Conservation (phyloP, 2,113 vertebrate genomes). For the Phylloscopus trochilus region DNA sequence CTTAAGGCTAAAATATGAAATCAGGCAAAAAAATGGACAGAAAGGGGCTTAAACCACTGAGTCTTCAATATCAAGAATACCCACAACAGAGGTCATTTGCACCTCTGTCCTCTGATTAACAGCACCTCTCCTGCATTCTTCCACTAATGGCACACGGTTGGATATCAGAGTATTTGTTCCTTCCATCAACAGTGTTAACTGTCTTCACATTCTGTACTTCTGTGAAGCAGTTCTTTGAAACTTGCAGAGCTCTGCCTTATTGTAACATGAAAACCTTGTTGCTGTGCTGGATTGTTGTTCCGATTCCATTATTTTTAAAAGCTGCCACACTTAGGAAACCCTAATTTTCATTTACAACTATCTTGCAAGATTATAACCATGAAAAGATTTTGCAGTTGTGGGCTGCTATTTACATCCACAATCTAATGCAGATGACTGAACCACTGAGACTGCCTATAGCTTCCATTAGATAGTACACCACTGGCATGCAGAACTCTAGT, state of each 20-base stretch:
- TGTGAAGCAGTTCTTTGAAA: constrained; percentile 15
- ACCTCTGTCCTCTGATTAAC: constrained; percentile 25
- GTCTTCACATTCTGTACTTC: not conserved
- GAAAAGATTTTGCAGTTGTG: constrained; percentile 35
- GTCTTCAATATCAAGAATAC: constrained; percentile 31
- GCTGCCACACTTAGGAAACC: not conserved
- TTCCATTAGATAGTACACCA: constrained; percentile 43
- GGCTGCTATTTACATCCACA: constrained; percentile 56
- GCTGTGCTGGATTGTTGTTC: constrained; percentile 17
- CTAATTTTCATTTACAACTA: constrained; percentile 11
- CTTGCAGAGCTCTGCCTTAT: constrained; percentile 20
- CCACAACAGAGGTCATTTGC: not conserved
- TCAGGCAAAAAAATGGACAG: constrained; percentile 40
- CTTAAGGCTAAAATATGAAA: constrained; percentile 72
- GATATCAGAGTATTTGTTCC: not conserved
- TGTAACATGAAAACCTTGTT: not conserved
- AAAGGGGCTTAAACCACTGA: constrained; percentile 48
- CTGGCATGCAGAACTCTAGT: constrained; percentile 65
- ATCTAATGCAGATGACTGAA: constrained; percentile 20
- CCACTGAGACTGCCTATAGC: constrained; percentile 57
- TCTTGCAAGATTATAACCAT: constrained; percentile 22
- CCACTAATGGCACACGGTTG: not conserved
- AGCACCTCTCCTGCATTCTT: constrained; percentile 18
- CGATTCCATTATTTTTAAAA: constrained; percentile 27
- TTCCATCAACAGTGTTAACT: not conserved